Evolutionary conservation across 2,888 invertebrate genomes (phyloP).

Genomic region (Ypsolopha sequella): DNA sequence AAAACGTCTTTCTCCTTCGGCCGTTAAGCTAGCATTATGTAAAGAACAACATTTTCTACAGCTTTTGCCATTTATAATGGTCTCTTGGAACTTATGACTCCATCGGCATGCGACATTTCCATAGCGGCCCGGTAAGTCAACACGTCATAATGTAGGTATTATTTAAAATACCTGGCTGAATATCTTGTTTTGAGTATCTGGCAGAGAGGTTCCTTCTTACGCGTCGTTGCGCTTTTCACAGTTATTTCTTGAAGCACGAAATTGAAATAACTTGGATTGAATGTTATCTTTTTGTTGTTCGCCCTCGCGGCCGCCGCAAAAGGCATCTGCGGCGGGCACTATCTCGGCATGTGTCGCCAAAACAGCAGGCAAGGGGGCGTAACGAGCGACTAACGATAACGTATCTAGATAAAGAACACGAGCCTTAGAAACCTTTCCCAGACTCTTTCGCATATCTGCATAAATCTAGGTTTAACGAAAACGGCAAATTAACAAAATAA

Average conservation of each 20-base stretch:
- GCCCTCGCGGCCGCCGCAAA: constrained; percentile 24
- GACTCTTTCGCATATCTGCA: background rate
- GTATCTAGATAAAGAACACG: background rate
- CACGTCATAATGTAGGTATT: constrained; percentile 14
- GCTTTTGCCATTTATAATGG: constrained; percentile 51
- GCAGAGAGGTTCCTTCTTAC: background rate
- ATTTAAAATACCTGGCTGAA: background rate
- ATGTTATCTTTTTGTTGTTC: constrained; percentile 37
- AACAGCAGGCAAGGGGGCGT: constrained; percentile 38
- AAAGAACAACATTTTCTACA: constrained; percentile 43
- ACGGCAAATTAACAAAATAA: background rate
- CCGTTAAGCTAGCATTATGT: constrained; percentile 31
- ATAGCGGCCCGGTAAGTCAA: constrained; percentile 34
- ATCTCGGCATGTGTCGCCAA: constrained; percentile 43
- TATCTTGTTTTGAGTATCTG: background rate
- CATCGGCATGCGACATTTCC: constrained; percentile 63
- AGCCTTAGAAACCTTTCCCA: background rate
- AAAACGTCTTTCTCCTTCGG: background rate
- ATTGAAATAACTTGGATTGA: constrained; percentile 50
- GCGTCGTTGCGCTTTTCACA: constrained; percentile 8
- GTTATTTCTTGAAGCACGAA: constrained; percentile 32
- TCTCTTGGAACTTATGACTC: constrained; percentile 54
- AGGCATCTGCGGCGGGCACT: constrained; percentile 44
- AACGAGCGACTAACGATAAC: constrained; percentile 39
- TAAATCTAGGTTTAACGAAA: background rate